Conservation (phyloP, 1,140 invertebrate genomes). For the Aphelenchoides besseyi region DNA sequence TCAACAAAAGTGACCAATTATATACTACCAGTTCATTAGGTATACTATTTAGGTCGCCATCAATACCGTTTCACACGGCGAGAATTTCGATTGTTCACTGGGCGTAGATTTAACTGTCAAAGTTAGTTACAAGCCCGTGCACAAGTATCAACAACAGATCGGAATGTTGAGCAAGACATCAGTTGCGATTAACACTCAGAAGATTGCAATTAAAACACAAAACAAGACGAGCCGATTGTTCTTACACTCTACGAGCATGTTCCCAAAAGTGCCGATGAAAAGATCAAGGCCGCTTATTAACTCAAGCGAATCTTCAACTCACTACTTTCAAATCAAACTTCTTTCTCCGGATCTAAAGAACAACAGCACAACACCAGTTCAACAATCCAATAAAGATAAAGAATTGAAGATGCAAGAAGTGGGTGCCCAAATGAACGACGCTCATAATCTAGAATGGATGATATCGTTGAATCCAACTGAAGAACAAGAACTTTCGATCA, state of each 20-base stretch:
- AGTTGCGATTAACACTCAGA: constrained; percentile 57
- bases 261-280: constrained; percentile 64
- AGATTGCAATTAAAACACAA: constrained; percentile 63
- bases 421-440: constrained; percentile 52
- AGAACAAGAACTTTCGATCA: constrained; percentile 43
- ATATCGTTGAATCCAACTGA: constrained; percentile 48
- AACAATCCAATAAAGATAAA: constrained; percentile 18
- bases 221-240: constrained; percentile 54
- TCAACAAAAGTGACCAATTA: constrained; percentile 62
- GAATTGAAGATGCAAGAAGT: constrained; percentile 29
- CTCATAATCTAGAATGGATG: constrained; percentile 64
- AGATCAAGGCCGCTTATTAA: constrained; percentile 62
- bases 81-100: constrained; percentile 64
- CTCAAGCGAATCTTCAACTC: not conserved
- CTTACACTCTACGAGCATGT: constrained; percentile 63
- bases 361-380: not conserved
- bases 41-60: constrained; percentile 52
- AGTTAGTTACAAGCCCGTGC: constrained; percentile 64
- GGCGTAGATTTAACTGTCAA: constrained; percentile 64
- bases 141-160: constrained; percentile 55
- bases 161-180: constrained; percentile 56
- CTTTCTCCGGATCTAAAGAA: constrained; percentile 37
- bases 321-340: constrained; percentile 37
- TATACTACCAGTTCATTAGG: constrained; percentile 18
- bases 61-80: constrained; percentile 62